These are phyloP conservation scores for Antheraea assamensis DNA, from an alignment of 2,888 invertebrate species.

Conservation along the genomic window DNA sequence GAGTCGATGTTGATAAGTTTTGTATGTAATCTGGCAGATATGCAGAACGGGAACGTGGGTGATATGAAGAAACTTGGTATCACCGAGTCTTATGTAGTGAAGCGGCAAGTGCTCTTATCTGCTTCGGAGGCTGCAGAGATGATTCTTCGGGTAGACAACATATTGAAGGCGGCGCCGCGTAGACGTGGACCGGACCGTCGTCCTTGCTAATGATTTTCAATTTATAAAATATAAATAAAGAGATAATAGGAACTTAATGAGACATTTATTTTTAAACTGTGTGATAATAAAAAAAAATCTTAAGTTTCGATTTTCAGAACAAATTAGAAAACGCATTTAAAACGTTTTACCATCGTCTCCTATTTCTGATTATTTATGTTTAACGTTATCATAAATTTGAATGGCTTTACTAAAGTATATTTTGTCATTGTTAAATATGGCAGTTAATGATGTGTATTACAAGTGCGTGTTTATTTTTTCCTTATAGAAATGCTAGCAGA, in stretches of 20 bases:
- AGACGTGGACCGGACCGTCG: slow-evolving; percentile 93
- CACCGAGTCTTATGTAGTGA: slow-evolving; percentile 98
- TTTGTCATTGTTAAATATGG: slow-evolving; percentile 2
- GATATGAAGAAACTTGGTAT: slow-evolving; percentile 96
- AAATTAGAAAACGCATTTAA: background rate
- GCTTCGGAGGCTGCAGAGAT: slow-evolving; percentile 99
- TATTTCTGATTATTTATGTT: slow-evolving; percentile 17
- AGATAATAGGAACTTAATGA: slow-evolving; percentile 9
- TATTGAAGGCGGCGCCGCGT: slow-evolving; percentile 95
- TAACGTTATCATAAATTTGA: background rate
- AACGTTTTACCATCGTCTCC: slow-evolving; percentile 3
- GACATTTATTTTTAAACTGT: background rate
- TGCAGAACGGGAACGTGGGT: slow-evolving; percentile 92
- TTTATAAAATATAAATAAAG: slow-evolving; percentile 16
- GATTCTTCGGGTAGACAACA: slow-evolving; percentile 99
- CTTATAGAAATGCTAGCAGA: slow-evolving; percentile 58
- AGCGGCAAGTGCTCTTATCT: slow-evolving; percentile 96
- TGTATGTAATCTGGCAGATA: slow-evolving; percentile 81
- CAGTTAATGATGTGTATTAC: background rate
- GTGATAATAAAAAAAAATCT: background rate
- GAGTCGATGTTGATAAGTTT: background rate
- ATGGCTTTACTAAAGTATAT: slow-evolving; percentile 19
- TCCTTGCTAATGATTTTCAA: slow-evolving; percentile 83
- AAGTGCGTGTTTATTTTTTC: slow-evolving; percentile 26
- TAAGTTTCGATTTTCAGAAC: background rate